Percentiles rank a stretch among this genome's conserved stretches.
Conservation (phyloP, 2,113 vertebrate genomes). For the Hydropotes inermis region DNA sequence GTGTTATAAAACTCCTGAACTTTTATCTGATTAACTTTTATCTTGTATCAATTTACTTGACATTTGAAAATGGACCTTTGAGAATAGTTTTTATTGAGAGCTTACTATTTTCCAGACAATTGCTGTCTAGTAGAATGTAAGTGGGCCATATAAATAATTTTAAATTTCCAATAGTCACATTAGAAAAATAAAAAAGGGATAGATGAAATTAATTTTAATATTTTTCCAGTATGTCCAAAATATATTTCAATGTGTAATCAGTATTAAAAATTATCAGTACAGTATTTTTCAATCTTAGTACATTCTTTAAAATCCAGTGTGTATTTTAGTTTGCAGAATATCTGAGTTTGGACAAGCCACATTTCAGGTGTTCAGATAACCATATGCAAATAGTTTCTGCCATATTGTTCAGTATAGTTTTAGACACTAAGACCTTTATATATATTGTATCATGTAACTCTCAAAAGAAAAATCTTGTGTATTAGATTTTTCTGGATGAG, state of each 20-base stretch:
- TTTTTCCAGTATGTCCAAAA: neutral
- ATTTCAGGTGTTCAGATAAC: neutral
- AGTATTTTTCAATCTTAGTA: neutral
- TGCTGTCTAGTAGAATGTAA: neutral
- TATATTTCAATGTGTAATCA: neutral
- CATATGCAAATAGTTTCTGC: neutral
- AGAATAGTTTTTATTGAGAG: neutral
- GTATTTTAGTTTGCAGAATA: neutral
- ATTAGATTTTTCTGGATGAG: neutral
- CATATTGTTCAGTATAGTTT: neutral
- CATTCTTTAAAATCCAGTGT: neutral
- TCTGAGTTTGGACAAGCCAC: neutral
- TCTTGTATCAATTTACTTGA: neutral
- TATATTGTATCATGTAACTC: neutral
- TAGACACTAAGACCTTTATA: neutral
- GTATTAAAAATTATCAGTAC: neutral
- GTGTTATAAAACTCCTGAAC: neutral
- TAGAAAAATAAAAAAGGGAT: neutral
- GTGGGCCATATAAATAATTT: neutral
- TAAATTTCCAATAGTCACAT: neutral
- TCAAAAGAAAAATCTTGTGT: neutral
- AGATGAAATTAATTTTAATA: slow-evolving; percentile 1
- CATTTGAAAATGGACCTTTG: neutral
- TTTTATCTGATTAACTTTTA: neutral
- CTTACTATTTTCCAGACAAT: neutral